Base-by-base conservation (phyloP, 1,140 invertebrate genomes). In the Drosophila lowei region DNA sequence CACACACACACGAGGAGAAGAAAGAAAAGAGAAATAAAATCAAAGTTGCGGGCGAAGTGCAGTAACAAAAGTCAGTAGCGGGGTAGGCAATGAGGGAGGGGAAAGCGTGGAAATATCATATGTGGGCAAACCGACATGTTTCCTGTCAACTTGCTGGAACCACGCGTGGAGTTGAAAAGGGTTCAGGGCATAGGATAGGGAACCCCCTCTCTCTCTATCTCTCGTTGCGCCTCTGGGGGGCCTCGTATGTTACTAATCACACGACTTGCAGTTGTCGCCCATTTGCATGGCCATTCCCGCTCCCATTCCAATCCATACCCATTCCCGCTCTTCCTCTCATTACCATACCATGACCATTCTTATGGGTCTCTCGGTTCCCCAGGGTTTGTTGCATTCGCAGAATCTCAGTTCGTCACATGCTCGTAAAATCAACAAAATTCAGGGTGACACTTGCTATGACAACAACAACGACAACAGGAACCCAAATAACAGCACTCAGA, bases 401-500 rank as follows among this genome's bases (percentile, higher is more conserved):
- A 78, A 83, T 83, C 64, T 52, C 56, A 64, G 70, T 34, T 59
- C 67, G 79, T 84, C 79, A 84, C 75, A 84, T 70, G 79, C 79
- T 84, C 59, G 71, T 78, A 76, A 84, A 84, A 67, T 72, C 79
- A 84, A 84, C 71, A 67, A 76, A 79, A 85, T 77, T 77, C 81
- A 64, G 79, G 34, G 62, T 65, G 72, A 85, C 83, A 88, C 75
- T 83, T 79, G 75, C 75, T 71, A 61, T 84, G 79, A 84, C 43
- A 25, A 43, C 77, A 77, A 77, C 65, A 60, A 76, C 80, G 65
- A 66, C 63, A 80, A 68, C 79, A 72, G n/a, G 21, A 6, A 25
- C 16, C 11, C 16, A 49, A 49, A 23, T 18, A 71, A 44, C 77
- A 74, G 63, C 79, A 72, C 61, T 77, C 72, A 55, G 38, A 54